A percentile compares a stretch with the other conserved stretches of the same genome.
Conservation (phyloP, 1,140 invertebrate species). For the Hermetia illucens region DNA sequence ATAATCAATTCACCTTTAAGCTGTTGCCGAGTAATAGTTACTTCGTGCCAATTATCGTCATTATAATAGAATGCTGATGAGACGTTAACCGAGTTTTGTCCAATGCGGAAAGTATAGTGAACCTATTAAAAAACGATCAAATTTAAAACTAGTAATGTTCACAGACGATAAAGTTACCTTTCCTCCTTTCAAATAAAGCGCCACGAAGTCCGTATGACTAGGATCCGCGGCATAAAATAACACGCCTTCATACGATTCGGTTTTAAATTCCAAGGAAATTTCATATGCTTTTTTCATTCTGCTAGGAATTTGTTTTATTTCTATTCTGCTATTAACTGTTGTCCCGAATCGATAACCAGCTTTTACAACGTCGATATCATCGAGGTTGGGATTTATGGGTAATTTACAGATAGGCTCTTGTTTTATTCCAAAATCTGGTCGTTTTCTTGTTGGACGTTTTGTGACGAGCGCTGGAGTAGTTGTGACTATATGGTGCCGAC, state of each 20-base stretch:
- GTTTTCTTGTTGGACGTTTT: slow-evolving; percentile 5
- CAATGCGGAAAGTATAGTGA: slow-evolving; percentile 57
- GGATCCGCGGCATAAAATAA: slow-evolving; percentile 63
- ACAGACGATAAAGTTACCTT: slow-evolving; percentile 37
- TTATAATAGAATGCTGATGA: slow-evolving; percentile 44
- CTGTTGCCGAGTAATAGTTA: slow-evolving; percentile 42
- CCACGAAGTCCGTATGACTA: slow-evolving; percentile 58
- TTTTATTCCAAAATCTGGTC: slow-evolving; percentile 5
- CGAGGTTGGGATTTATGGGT: slow-evolving; percentile 27
- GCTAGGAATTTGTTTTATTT: slow-evolving; percentile 46
- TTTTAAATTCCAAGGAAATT: slow-evolving; percentile 72
- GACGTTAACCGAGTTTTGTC: slow-evolving; percentile 47
- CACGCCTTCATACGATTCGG: slow-evolving; percentile 60
- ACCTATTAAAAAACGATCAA: slow-evolving; percentile 32
- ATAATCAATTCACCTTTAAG: slow-evolving; percentile 45
- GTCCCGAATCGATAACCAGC: slow-evolving; percentile 39
- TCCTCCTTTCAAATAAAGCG: slow-evolving; percentile 67
- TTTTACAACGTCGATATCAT: slow-evolving; percentile 17
- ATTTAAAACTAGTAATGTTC: slow-evolving; percentile 3
- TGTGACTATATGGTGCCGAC: no score
- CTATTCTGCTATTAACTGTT: slow-evolving; percentile 53
- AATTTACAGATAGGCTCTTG: slow-evolving; percentile 33
- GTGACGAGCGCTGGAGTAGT: slow-evolving; percentile 3
- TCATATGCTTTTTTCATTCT: slow-evolving; percentile 51
- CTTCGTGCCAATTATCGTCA: slow-evolving; percentile 78